Evolutionary conservation across 2,888 invertebrate species (phyloP).

Genomic region (Geophilus truncorum): DNA sequence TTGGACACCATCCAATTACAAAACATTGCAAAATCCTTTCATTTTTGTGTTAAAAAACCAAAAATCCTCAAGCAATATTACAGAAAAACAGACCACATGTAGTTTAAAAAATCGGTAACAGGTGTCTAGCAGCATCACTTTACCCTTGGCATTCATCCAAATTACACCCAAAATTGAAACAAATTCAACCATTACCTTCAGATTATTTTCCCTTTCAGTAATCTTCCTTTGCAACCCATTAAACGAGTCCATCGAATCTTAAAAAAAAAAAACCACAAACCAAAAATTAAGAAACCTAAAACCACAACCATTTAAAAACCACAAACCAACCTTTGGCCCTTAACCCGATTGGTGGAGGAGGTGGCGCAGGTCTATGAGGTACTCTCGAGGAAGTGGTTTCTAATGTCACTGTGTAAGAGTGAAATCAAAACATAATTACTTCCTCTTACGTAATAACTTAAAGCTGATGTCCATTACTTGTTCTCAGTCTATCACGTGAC

Average conservation of each 20-base stretch:
- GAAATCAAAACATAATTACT: not conserved
- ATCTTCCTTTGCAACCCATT: slow-evolving; percentile 37
- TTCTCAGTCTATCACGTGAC: too few relatives aligned
- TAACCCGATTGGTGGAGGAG: slow-evolving; percentile 23
- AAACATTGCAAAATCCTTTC: not conserved
- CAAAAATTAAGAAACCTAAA: not conserved
- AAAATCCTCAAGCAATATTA: too few relatives aligned
- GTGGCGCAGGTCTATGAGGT: slow-evolving; percentile 43
- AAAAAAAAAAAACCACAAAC: not conserved
- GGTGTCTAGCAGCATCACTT: not conserved
- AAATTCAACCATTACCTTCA: not conserved
- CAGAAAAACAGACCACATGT: too few relatives aligned
- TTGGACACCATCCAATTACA: not conserved
- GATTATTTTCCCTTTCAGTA: slow-evolving; percentile 30
- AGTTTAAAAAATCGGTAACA: too few relatives aligned
- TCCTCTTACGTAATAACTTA: not conserved
- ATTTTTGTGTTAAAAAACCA: not conserved
- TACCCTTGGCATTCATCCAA: not conserved
- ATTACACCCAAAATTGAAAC: not conserved
- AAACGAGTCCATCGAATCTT: slow-evolving; percentile 16
- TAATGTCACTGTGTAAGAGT: not conserved
- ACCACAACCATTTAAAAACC: not conserved
- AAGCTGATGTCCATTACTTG: too few relatives aligned
- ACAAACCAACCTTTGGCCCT: not conserved
- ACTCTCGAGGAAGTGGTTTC: slow-evolving; percentile 29